Base-by-base conservation (phyloP, 2,888 invertebrate species). In the Tachystola acroxantha region DNA sequence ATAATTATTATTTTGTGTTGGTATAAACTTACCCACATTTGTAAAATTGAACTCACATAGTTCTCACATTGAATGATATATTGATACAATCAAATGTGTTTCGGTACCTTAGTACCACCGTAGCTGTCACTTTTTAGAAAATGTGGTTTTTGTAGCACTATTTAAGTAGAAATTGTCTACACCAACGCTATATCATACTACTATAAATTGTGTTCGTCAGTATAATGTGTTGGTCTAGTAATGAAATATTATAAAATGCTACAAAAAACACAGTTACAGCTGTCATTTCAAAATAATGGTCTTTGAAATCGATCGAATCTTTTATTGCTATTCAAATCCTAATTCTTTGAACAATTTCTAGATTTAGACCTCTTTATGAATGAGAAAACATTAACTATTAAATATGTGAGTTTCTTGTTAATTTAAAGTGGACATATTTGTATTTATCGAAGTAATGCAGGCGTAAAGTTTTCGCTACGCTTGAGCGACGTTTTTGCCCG, bases 401-500 rank as follows among this genome's bases (percentile, higher is more conserved):
- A 19, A 27, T 12, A 11, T 10, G 11, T 32, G 7, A 19, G 26
- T 7, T 28, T 19, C 6, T 1, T 12, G 9, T n/a, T 10, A 19
- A 10, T 6, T 27, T 27, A 7, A 5, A 20, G 20, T 19, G 20
- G 16, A 0, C 11, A 13, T 12, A 22, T 14, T 11, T 22, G 29
- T 10, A 19, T 2, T 27, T 12, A 19, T 14, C 11, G n/a, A 9
- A 14, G 36, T 39, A 40, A 46, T 53, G 42, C 38, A 29, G 42
- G 25, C 36, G 31, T 37, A 30, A 30, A 34, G 27, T 14, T 10
- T 5, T 31, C 53, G 79, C 60, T 72, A 78, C 79, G 85, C 67
- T 71, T 63, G 58, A 79, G 48, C 65, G 75, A 50, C 37, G 65
- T 50, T 64, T 54, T 47, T 42, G 48, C 46, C 65, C 70, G 72